These are phyloP conservation scores for Coluber constrictor DNA, from an alignment of 2,797 vertebrate genomes.

Conservation along the genomic window DNA sequence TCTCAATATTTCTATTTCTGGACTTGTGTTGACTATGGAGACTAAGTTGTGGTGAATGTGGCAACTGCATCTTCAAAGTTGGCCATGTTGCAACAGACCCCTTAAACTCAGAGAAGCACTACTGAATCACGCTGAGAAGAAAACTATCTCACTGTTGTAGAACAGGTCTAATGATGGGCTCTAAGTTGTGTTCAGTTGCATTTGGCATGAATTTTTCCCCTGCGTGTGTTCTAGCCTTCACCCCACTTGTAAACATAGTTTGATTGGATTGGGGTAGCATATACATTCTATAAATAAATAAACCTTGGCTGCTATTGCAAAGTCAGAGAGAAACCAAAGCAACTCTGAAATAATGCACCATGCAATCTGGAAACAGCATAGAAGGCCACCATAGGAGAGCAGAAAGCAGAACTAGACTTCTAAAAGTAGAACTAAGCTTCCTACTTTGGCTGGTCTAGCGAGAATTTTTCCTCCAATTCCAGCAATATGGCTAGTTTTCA, in stretches of 20 bases:
- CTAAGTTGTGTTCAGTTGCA: background rate
- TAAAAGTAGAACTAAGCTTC: background rate
- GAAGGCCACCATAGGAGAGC: background rate
- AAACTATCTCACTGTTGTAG: background rate
- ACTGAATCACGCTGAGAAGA: background rate
- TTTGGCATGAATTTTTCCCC: background rate
- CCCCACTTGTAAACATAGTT: background rate
- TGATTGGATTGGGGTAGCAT: background rate
- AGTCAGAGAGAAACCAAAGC: background rate
- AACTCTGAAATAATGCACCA: background rate
- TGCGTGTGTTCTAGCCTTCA: background rate
- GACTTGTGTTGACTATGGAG: background rate
- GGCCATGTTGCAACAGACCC: background rate
- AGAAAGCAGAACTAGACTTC: background rate
- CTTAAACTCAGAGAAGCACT: background rate
- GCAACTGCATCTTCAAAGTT: background rate
- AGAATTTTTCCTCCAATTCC: background rate
- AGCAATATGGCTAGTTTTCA: background rate
- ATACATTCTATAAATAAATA: background rate
- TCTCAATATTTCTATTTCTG: background rate
- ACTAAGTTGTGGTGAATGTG: background rate
- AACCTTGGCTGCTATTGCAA: background rate
- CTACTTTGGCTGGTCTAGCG: background rate
- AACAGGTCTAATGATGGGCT: background rate
- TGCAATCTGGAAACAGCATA: background rate